Evolutionary conservation across 2,888 invertebrate species (phyloP), one percentile per base, ranked within the genome.

Genomic region (Chromoteleia sp.): DNA sequence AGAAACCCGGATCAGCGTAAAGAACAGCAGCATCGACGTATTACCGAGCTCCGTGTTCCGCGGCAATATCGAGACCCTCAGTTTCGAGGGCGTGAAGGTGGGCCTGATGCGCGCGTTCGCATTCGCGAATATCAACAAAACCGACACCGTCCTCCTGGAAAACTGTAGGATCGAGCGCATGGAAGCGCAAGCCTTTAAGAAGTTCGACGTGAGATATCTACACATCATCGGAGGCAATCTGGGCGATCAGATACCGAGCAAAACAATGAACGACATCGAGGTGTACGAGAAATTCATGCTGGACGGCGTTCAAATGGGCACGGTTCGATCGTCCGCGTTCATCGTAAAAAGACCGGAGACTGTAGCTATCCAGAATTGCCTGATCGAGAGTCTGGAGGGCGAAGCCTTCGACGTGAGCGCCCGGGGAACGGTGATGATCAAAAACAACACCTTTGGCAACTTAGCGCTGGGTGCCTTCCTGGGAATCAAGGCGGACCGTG

Each of bases 181-280:
- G 52, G 95, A 95, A 84, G 93, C 93, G 41, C 94, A 96, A 92
- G 94, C 96, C 1, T 96, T 97, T 87, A 97, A 96, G 87, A 96
- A 96, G 91, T 96, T 97, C 88, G 94, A 94, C 21, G 94, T 95
- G 0, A 93, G 94, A 33, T 94, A 94, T 83, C 93, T 97, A 82
- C 92, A 94, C 83, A 91, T 97, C 59, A 93, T 93, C 43, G 94
- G 95, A 2, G 94, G 95, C 17, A 92, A 88, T 8, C 93, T 96
- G 52, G 91, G 92, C 25, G 92, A 92, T 0, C 88, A 92, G 59
- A 89, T 96, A 76, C 96, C 96, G 2, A 96, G 96, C 85, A 93
- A 95, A 79, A 94, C 95, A 73, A 93, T 96, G 88, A 95, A 95
- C 73, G 96, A 97, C 86, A 92, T 97, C 56, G 95, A 95, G 86